phyloP scores from a whole-genome alignment of 2,113 vertebrate genomes.

The Probosciger aterrimus region DNA sequence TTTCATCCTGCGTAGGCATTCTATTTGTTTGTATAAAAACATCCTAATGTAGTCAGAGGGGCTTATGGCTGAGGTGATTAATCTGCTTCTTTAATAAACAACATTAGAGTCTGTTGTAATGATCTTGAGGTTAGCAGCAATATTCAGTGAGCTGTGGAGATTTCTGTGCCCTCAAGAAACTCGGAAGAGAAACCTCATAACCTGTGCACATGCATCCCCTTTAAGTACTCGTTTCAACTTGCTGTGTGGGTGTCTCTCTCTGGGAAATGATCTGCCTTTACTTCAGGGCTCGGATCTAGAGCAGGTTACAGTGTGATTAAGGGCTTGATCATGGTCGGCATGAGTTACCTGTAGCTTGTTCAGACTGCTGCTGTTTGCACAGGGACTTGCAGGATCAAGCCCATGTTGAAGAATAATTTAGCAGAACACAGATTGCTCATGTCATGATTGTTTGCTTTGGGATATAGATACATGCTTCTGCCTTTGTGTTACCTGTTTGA shows the following conservation, averaged over 20 bases:
- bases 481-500: background rate
- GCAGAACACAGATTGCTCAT: background rate
- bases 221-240: background rate
- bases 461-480: background rate
- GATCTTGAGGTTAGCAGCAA: background rate
- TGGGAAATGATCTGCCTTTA: background rate
- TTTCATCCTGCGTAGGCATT: background rate
- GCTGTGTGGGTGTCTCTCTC: background rate
- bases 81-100: background rate
- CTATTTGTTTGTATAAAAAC: background rate
- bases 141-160: background rate
- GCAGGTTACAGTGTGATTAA: background rate
- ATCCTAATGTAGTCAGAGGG: background rate
- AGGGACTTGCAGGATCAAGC: background rate
- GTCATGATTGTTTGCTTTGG: background rate
- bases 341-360: background rate
- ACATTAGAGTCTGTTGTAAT: background rate
- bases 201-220: background rate
- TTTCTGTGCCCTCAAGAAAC: slow-evolving; percentile 25
- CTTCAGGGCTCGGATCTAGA: background rate
- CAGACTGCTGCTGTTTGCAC: background rate
- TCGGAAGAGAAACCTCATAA: background rate
- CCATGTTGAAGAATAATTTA: background rate
- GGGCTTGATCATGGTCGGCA: background rate
- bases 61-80: background rate